Conservation (phyloP, 1,140 invertebrate species). For the Brachionus plicatilis region DNA sequence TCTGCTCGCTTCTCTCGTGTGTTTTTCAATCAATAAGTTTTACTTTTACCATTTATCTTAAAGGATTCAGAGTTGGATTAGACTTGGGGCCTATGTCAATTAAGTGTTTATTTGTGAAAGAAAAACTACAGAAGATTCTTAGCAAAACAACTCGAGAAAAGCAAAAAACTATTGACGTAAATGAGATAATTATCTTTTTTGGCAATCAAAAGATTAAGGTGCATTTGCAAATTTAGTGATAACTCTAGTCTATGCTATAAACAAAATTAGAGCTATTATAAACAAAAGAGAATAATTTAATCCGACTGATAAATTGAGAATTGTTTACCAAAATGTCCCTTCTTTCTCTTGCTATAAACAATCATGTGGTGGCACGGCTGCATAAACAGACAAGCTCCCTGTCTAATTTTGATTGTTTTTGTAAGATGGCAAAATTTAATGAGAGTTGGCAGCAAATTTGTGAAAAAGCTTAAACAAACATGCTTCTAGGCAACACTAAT, state of each 20-base stretch:
- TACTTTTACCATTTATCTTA: neutral
- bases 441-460: neutral
- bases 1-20: neutral
- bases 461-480: neutral
- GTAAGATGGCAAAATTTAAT: neutral
- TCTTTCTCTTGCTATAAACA: neutral
- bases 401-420: neutral
- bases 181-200: neutral
- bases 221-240: neutral
- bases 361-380: neutral
- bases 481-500: neutral
- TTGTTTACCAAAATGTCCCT: neutral
- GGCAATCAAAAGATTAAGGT: neutral
- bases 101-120: constrained; percentile 1
- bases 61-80: neutral
- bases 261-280: neutral
- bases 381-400: neutral
- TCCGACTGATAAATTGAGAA: neutral
- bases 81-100: neutral
- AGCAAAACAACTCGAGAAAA: constrained; percentile 27
- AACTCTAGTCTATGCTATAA: neutral
- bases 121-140: neutral
- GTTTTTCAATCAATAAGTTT: neutral
- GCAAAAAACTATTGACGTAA: neutral
- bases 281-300: neutral